Base-by-base conservation (phyloP, 30 jellyfish, hydroid and myxozoan genomes). In the Nemopilema nomurai region DNA sequence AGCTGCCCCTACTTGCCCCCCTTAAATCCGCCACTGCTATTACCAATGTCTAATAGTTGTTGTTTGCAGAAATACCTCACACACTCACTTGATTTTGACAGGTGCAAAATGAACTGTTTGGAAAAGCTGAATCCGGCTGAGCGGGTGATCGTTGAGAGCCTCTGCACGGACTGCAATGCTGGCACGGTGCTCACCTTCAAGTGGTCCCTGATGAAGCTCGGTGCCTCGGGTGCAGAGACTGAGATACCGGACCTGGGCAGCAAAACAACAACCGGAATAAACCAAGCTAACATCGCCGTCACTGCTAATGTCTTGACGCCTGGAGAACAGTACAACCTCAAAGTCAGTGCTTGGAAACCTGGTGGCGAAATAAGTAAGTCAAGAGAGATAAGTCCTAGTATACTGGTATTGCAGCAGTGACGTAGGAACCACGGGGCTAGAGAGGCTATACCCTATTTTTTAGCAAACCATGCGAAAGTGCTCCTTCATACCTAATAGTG, bases 101-200 rank as follows among this genome's bases (percentile, higher is more conserved):
- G 98, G 49, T 93, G 98, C 88, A 72, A 83, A 74, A 87, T 82
- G 92, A 93, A 93, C 71, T 93, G 98, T 79, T 77, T 70, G 26
- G 91, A 87, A 24, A 93, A 93, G 67, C 81, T 80, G 66, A 89
- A 75, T 51, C 90, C 98, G 24, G 90, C 93, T 32, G 88, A 84
- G 21, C 89, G 91, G 9, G 80, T 93, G 72, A 84, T 77, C 8
- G 74, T 93, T 17, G 92, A 84, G 75, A 93, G 98, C 67, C 90
- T 81, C 18, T 93, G 98, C 91, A 76, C 93, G 49, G 96, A 93
- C 62, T 93, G 98, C 79, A 76, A 67, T 8, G 57, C 90, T 0
- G 31, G 67, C 17, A 57, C 96, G 28, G 26, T 23, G 26, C 81
- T 88, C 25, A 66, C 90, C 24, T 93, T 68, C 74, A 65, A 18